A percentile compares a stretch with the other conserved stretches of the same genome.
Evolutionary conservation across 2,113 vertebrate species (phyloP).

Genomic region (Gavia stellata): DNA sequence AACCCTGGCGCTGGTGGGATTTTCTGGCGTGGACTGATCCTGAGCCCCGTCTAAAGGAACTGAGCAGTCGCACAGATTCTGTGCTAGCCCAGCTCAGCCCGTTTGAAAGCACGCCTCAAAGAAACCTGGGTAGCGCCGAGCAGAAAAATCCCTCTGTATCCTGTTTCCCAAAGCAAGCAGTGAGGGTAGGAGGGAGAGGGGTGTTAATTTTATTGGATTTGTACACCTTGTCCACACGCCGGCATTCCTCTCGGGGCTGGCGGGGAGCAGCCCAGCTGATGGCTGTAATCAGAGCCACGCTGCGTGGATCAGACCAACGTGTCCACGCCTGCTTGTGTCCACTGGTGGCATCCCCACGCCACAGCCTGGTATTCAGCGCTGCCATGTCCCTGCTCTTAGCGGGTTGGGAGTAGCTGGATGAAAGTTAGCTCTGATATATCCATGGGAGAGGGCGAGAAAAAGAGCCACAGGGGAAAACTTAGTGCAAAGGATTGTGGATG

Average conservation of each 20-base stretch:
- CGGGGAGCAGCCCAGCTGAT: not conserved
- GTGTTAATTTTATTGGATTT: not conserved
- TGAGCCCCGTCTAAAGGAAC: not conserved
- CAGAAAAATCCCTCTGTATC: not conserved
- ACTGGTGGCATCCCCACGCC: not conserved
- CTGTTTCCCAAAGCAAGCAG: not conserved
- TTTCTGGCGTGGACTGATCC: not conserved
- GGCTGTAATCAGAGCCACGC: not conserved
- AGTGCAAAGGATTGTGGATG: fast-evolving
- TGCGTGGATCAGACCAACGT: fast-evolving
- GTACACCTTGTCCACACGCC: not conserved
- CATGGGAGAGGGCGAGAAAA: not conserved
- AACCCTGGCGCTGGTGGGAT: not conserved
- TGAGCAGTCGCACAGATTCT: fast-evolving
- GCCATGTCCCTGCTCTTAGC: fast-evolving
- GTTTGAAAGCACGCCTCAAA: not conserved
- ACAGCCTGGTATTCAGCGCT: not conserved
- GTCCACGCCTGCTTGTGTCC: not conserved
- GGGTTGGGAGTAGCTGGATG: not conserved
- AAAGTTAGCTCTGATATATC: not conserved
- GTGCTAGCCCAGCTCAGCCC: not conserved
- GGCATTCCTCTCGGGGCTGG: fast-evolving
- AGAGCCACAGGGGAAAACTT: fast-evolving
- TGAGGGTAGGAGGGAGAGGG: not conserved
- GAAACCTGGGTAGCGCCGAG: not conserved